Base-by-base conservation (phyloP, 2,888 invertebrate genomes). In the Hecatera dysodea region DNA sequence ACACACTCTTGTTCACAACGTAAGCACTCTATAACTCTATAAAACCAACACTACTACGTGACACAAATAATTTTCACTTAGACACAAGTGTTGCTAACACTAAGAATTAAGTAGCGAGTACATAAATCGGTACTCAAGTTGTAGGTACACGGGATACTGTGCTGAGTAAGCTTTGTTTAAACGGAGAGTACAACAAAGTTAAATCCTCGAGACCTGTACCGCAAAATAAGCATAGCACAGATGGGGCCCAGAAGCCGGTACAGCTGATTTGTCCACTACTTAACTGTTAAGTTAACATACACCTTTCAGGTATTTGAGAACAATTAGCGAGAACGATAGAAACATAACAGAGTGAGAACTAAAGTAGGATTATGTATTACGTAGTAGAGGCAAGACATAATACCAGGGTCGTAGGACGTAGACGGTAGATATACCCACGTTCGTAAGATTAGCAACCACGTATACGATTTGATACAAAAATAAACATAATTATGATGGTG, bases 121-220 rank as follows among this genome's bases (percentile, higher is more conserved):
- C 81, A 83, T 83, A 89, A 88, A 91, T 89, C 86, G 87, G 82
- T 80, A 70, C 57, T 67, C 83, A 86, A 77, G 70, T 73, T 75
- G 75, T 66, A 87, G 84, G 85, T 86, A 89, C 89, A 89, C 88
- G 87, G 88, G 87, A 89, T 87, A 89, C 86, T 61, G 76, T 83
- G 82, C 82, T 80, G 73, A 82, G 82, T 84, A 86, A 87, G 86
- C 80, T 81, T 79, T 87, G 89, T 89, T 86, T 79, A 87, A 89
- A 89, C 89, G 44, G 19, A 90, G 90, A 88, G 44, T 59, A 90
- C 87, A 90, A 91, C 91, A 87, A 91, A 91, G 90, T 91, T 89
- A 89, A 90, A 90, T 90, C 90, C 88, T 85, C 81, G 78, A 83
- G 84, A 88, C 84, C 70, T 81, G 74, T 77, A 71, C 90, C 91